Percentiles rank a stretch among this genome's conserved stretches.
Evolutionary conservation across 2,888 invertebrate genomes (phyloP).

Genomic region (Scaptomyza caliginosa): DNA sequence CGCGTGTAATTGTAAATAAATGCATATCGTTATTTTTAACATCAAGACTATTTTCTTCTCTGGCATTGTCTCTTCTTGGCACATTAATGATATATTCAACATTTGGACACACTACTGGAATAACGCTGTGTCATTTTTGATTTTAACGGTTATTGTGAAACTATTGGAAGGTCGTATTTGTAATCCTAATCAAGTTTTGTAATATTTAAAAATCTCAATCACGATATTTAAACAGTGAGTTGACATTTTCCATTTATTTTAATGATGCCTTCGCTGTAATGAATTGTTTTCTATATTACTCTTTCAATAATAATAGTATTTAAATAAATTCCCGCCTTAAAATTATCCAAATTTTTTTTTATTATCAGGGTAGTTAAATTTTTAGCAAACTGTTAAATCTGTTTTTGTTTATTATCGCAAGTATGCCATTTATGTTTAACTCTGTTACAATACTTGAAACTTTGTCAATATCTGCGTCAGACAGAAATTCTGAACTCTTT

Average conservation of each 20-base stretch:
- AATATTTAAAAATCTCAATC: conserved; percentile 6
- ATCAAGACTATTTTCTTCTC: conserved; percentile 6
- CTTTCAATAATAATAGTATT: neutral
- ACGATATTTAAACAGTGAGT: conserved; percentile 19
- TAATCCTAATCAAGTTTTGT: conserved; percentile 11
- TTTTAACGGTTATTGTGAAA: conserved; percentile 23
- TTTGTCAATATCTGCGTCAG: no score
- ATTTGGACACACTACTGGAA: neutral
- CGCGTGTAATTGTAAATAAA: conserved; percentile 61
- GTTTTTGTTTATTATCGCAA: no score
- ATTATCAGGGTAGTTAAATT: no score
- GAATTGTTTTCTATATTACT: neutral
- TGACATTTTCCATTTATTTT: conserved; percentile 20
- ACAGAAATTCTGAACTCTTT: no score
- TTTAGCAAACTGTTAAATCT: neutral
- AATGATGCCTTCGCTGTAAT: neutral
- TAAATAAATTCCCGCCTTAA: conserved; percentile 2
- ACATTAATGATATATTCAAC: conserved; percentile 37
- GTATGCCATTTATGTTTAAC: no score
- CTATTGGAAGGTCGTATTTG: conserved; percentile 1
- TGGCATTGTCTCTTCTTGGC: neutral
- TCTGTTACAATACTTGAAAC: no score
- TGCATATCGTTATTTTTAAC: conserved; percentile 43
- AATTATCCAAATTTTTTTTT: no score
- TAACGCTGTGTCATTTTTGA: conserved; percentile 21